Evolutionary conservation across 2,888 invertebrate species (phyloP), one percentile per base, ranked within the genome.

Genomic region (Drosophila ezoana): DNA sequence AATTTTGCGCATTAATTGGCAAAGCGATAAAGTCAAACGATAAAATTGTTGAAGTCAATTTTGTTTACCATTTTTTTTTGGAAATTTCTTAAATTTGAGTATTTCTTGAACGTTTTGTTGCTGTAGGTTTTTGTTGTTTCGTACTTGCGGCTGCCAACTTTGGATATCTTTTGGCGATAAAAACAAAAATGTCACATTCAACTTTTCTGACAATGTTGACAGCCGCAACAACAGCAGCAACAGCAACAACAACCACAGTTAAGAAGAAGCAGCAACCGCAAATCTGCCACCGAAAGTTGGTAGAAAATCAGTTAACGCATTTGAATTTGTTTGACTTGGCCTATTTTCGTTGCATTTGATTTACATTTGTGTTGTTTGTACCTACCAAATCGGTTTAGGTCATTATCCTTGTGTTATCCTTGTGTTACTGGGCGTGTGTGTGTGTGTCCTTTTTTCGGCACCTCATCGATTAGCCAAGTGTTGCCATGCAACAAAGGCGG

Each of bases 391-490:
- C 54, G 63, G 64, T 66, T 76, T 81, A 58, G 82, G 87, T 83
- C 82, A 89, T 80, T 84, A 87, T 84, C 83, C 80, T 89, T 81
- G 76, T 79, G 75, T 89, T 90, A 90, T 90, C 87, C 90, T 87
- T 81, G 65, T 58, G 35, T 56, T 32, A 41, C 13, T 51, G 76
- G 38, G 18, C 54, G 54, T 47, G 48, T 70, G 58, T 52, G 44
- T 81, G 20, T 68, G 62, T 67, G 73, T 40, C 61, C 52, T 61
- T 79, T 78, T 66, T 87, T 82, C 70, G 82, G 89, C 89, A 76
- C 83, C 80, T 88, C 90, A 87, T 89, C 86, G 89, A 89, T 86
- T 86, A 89, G 89, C 86, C 89, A 89, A 84, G 87, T 89, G 90
- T 89, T 89, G 89, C 90, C 85, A 89, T 90, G 81, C 79, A 81